Evolutionary conservation across 2,888 invertebrate genomes (phyloP).

Genomic region (Oscheius sp.): DNA sequence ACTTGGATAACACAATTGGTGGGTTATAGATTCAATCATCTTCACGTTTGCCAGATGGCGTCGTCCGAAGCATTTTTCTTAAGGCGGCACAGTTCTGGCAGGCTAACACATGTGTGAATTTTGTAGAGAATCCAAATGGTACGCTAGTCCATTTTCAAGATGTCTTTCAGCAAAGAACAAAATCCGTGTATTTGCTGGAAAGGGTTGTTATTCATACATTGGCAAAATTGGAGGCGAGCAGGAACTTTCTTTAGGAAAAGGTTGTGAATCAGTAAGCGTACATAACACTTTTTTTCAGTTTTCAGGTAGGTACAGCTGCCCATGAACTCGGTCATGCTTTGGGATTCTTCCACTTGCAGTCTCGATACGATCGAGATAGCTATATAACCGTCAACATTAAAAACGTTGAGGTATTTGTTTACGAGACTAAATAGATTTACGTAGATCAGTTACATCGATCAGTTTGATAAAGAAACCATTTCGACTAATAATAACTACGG

Average conservation of each 20-base stretch:
- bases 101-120: constrained; percentile 61
- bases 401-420: constrained; percentile 16
- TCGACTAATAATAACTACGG: constrained; percentile 63
- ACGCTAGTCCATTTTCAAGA: background rate
- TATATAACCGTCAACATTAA: constrained; percentile 26
- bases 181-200: constrained; percentile 56
- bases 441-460: constrained; percentile 39
- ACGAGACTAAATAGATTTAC: background rate
- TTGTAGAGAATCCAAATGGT: constrained; percentile 53
- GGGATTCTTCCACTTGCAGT: constrained; percentile 66
- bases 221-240: constrained; percentile 59
- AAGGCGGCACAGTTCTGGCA: constrained; percentile 60
- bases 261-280: constrained; percentile 59
- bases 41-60: constrained; percentile 34
- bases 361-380: constrained; percentile 57
- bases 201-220: constrained; percentile 63
- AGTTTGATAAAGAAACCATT: constrained; percentile 60
- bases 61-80: constrained; percentile 41
- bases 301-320: constrained; percentile 65
- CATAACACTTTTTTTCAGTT: background rate
- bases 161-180: constrained; percentile 34
- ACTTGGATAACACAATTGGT: constrained; percentile 33
- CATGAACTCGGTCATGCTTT: constrained; percentile 68
- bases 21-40: background rate
- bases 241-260: constrained; percentile 64